Base-by-base conservation (phyloP, 2,113 vertebrate species). In the Salvelinus sp. region DNA sequence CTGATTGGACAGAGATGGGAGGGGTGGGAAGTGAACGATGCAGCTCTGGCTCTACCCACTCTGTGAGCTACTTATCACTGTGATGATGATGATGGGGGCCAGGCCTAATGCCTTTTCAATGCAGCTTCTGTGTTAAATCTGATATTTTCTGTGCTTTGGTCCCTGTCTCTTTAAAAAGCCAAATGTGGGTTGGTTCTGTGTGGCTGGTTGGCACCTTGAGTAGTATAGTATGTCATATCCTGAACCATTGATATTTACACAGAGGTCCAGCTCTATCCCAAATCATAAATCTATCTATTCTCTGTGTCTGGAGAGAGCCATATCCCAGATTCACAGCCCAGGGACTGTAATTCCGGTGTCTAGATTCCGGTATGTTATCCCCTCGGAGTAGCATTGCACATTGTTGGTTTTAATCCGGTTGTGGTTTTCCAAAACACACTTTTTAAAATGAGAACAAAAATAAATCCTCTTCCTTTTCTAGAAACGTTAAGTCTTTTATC, bases 51-150 rank as follows among this genome's bases (percentile, higher is more conserved):
- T 83, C 75, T 7, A 18, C 22, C 68, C n/a, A 68, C 60, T 75
- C 82, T 73, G 28, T 2, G 7, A 73, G 78, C 50, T 54, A 54
- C 79, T 75, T 62, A 72, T 86, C 84, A 84, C 82, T 82, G 82
- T 88, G 85, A 85, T 70, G 75, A 33, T 87, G 79, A 86, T 50
- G 67, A 67, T 28, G 74, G 76, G n/a, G 38, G 22, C 79, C 77
- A 70, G 25, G 81, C 75, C 75, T 69, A 77, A 83, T 81, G 85
- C 82, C 78, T 88, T 86, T 78, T 85, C 63, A 75, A 63, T 79
- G 79, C 85, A 82, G 76, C 68, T 75, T 62, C 33, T 79, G 65
- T 75, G 44, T 75, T 73, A 74, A 1, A n/a, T 9, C 38, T 70
- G 27, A 12, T 67, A 16, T 67, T 27, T 33, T 67, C 66, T 20